phyloP scores from a whole-genome alignment of 2,797 vertebrate genomes.

The Lates japonicus region DNA sequence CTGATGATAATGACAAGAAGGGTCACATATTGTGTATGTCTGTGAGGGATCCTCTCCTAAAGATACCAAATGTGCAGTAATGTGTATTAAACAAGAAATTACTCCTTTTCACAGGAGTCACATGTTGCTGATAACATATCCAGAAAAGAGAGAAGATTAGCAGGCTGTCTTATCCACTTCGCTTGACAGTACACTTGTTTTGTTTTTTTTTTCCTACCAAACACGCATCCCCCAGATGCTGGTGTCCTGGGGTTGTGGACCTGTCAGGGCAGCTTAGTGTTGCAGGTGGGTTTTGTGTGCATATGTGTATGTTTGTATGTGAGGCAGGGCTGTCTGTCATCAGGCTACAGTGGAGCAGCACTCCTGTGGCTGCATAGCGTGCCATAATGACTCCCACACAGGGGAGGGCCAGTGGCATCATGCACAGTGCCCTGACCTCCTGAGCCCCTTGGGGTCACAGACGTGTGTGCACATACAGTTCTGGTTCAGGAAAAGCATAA shows the following conservation, averaged over 20 bases:
- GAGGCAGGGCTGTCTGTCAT: constrained; percentile 42
- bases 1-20: neutral
- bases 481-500: neutral
- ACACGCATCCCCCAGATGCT: constrained; percentile 11
- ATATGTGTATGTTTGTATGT: neutral
- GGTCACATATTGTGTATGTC: neutral
- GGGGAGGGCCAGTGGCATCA: neutral
- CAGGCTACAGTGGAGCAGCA: constrained; percentile 31
- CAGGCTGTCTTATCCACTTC: constrained; percentile 64
- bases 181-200: neutral
- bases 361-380: constrained; percentile 37
- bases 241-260: constrained; percentile 43
- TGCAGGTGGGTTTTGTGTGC: constrained; percentile 18
- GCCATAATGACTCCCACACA: constrained; percentile 36
- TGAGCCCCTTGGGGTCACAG: neutral
- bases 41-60: neutral
- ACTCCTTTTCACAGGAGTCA: constrained; percentile 29
- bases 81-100: constrained; percentile 27
- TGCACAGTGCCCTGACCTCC: neutral
- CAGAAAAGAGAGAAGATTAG: constrained; percentile 51
- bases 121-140: constrained; percentile 47
- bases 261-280: constrained; percentile 65
- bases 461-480: neutral
- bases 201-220: neutral
- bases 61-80: constrained; percentile 2